These are phyloP conservation scores for Hypsibius dujardini DNA, from an alignment of 1,140 invertebrate genomes.

Conservation along the genomic window DNA sequence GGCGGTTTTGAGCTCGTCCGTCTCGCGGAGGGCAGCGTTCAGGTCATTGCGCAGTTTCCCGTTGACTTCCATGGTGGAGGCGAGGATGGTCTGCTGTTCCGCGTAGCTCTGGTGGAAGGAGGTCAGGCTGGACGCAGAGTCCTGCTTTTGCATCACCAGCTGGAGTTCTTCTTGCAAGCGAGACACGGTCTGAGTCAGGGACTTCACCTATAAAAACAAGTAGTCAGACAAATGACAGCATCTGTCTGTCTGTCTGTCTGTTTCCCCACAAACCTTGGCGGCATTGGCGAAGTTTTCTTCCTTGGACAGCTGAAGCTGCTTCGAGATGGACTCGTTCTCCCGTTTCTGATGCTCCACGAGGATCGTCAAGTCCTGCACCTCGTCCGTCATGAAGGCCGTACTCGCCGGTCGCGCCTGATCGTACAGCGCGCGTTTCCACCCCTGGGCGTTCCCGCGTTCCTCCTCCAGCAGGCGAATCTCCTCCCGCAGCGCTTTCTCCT, in stretches of 20 bases:
- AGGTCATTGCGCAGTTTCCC: not conserved
- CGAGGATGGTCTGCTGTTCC: not conserved
- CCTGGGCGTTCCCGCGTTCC: not conserved
- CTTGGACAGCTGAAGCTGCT: conserved; percentile 11
- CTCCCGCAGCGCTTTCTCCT: not conserved
- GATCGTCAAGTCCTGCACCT: conserved; percentile 7
- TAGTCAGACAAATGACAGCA: not conserved
- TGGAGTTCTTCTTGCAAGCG: not conserved
- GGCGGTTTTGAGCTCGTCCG: not conserved
- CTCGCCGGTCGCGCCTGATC: not conserved
- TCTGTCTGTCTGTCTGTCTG: not conserved
- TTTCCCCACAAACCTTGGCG: not conserved
- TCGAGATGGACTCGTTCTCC: conserved; percentile 1
- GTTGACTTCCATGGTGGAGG: not conserved
- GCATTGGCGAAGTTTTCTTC: not conserved
- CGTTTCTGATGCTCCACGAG: conserved; percentile 2
- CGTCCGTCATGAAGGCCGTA: not conserved
- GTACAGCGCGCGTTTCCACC: conserved; percentile 2
- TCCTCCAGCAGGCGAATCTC: not conserved
- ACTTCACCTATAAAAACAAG: not conserved
- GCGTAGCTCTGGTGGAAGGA: not conserved
- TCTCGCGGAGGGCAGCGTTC: not conserved
- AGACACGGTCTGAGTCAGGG: not conserved
- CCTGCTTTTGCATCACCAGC: conserved; percentile 5
- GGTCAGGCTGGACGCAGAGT: not conserved